Evolutionary conservation across 2,797 vertebrate species (phyloP).

Genomic region (Pitangus sulphuratus): DNA sequence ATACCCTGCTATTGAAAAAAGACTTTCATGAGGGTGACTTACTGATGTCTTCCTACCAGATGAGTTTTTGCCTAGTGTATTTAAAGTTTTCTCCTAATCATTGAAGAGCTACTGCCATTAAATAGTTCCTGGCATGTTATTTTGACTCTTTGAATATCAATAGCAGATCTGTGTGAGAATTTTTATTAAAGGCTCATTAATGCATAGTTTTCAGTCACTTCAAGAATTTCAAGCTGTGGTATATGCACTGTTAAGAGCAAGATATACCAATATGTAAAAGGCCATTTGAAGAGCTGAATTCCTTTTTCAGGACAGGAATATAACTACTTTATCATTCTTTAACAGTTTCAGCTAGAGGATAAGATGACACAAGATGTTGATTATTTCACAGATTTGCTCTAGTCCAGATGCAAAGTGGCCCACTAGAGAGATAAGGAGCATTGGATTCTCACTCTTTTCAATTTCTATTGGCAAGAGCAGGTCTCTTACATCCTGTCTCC

Average conservation of each 20-base stretch:
- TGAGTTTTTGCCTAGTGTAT: neutral
- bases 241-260: neutral
- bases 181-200: slow-evolving; percentile 16
- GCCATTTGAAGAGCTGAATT: neutral
- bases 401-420: neutral
- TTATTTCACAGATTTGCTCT: neutral
- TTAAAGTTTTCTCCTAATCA: slow-evolving; percentile 7
- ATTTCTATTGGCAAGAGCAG: neutral
- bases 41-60: neutral
- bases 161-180: neutral
- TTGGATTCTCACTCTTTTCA: neutral
- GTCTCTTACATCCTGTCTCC: neutral
- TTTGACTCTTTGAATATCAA: neutral
- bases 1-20: neutral
- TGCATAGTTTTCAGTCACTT: neutral
- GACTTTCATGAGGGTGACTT: neutral
- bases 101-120: neutral
- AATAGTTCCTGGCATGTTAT: neutral
- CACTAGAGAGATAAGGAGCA: neutral
- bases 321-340: neutral
- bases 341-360: neutral
- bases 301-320: neutral
- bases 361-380: neutral
- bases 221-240: neutral
- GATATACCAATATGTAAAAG: neutral